Conservation (phyloP, 1,140 invertebrate genomes). For the Cataglyphis hispanica region DNA sequence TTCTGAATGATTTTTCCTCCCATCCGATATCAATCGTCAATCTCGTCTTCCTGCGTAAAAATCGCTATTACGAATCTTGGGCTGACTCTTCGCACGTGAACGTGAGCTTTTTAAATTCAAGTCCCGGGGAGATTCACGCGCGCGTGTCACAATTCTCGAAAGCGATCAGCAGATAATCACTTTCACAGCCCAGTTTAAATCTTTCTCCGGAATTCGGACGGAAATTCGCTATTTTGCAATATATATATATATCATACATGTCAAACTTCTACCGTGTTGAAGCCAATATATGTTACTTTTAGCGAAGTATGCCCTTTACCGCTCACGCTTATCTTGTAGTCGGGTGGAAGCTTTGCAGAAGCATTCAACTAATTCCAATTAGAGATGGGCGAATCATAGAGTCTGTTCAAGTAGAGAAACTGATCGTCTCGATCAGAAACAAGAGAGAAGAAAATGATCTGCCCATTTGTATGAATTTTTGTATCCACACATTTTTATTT, state of each 20-base stretch:
- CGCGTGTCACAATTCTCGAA: slow-evolving; percentile 2
- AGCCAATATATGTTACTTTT: slow-evolving; percentile 59
- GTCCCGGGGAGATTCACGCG: background rate
- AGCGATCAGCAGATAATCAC: slow-evolving; percentile 18
- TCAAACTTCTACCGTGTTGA: slow-evolving; percentile 41
- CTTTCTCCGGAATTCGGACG: slow-evolving; percentile 30
- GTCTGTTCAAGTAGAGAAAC: background rate
- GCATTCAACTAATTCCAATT: slow-evolving; percentile 57
- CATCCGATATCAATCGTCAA: slow-evolving; percentile 30
- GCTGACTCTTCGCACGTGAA: slow-evolving; percentile 31
- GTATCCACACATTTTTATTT: slow-evolving; percentile 20
- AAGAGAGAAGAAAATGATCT: background rate
- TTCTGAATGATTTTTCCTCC: slow-evolving; percentile 87
- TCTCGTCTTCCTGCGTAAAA: slow-evolving; percentile 58
- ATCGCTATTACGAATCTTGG: slow-evolving; percentile 26
- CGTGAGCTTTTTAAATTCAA: slow-evolving; percentile 33
- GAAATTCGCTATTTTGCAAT: background rate
- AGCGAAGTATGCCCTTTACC: slow-evolving; percentile 43
- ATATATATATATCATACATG: slow-evolving; percentile 11
- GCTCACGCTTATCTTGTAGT: slow-evolving; percentile 45
- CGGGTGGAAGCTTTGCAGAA: slow-evolving; percentile 45
- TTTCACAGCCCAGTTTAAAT: slow-evolving; percentile 35
- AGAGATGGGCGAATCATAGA: slow-evolving; percentile 44
- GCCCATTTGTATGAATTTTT: slow-evolving; percentile 14
- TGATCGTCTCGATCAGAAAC: background rate